These are phyloP conservation scores for Pollenia angustigena DNA, from an alignment of 2,888 invertebrate genomes.

Conservation along the genomic window DNA sequence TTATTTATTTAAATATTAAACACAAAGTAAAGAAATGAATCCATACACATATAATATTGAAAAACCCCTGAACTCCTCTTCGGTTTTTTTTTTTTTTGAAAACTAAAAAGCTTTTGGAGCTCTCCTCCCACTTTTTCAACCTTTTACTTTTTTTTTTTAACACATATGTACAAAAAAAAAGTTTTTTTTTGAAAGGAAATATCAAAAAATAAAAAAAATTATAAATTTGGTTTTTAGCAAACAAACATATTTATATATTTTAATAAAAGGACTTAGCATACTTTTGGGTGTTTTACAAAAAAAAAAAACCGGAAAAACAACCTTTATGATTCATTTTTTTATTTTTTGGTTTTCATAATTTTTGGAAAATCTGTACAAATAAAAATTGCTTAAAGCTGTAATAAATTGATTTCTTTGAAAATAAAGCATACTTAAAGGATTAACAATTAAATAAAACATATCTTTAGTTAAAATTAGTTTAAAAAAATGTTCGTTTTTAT, in stretches of 20 bases:
- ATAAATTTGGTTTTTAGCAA: slow-evolving; percentile 30
- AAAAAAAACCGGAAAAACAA: slow-evolving; percentile 15
- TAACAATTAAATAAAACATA: background rate
- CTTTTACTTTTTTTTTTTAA: slow-evolving; percentile 36
- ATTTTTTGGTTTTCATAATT: slow-evolving; percentile 42
- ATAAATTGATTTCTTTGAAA: background rate
- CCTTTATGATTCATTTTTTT: slow-evolving; percentile 52
- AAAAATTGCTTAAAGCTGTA: background rate
- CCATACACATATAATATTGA: slow-evolving; percentile 34
- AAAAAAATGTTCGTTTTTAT: too few species aligned
- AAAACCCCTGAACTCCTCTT: background rate
- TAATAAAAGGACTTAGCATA: slow-evolving; percentile 65
- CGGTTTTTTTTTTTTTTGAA: background rate
- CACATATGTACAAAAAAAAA: slow-evolving; percentile 24
- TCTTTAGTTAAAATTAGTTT: background rate
- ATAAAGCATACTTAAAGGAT: background rate
- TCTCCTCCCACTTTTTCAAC: background rate
- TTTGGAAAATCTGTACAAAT: slow-evolving; percentile 3
- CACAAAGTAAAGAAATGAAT: slow-evolving; percentile 77
- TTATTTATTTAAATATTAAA: slow-evolving; percentile 84
- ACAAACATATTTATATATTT: slow-evolving; percentile 25
- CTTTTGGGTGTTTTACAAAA: slow-evolving; percentile 60
- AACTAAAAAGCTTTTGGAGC: slow-evolving; percentile 25
- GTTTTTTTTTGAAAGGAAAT: slow-evolving; percentile 39
- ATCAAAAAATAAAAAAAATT: slow-evolving; percentile 28